Conservation (phyloP, 2,113 vertebrate species). For the Dromaius novaehollandiae region DNA sequence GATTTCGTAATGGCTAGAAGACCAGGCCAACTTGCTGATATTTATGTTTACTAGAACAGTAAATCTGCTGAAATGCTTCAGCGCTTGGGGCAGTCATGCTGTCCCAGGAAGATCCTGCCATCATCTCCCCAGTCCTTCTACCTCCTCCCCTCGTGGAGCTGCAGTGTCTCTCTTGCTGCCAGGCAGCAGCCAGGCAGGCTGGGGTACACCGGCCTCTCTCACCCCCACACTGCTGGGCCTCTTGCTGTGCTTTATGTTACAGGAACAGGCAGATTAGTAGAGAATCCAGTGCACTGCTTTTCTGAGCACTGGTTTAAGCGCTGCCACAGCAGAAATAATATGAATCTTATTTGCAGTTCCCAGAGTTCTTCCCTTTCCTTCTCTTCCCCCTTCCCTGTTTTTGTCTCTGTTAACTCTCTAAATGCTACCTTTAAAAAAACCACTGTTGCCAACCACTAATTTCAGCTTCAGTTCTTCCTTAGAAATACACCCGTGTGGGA, state of each 20-base stretch:
- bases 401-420: slow-evolving; percentile 46
- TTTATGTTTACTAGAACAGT: not conserved
- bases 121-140: not conserved
- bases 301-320: slow-evolving; percentile 12
- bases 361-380: slow-evolving; percentile 9
- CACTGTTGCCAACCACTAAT: slow-evolving; percentile 22
- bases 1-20: not conserved
- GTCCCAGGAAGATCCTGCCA: not conserved
- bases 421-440: slow-evolving; percentile 44
- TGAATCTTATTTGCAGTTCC: not conserved
- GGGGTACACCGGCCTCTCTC: not conserved
- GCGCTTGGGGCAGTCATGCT: not conserved
- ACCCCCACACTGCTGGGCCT: not conserved
- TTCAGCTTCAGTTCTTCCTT: slow-evolving; percentile 18
- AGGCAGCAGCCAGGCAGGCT: not conserved
- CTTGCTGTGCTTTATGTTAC: not conserved
- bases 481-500: not conserved
- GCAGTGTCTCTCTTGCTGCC: not conserved
- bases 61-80: not conserved
- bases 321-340: slow-evolving; percentile 15
- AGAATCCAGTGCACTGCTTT: slow-evolving; percentile 1
- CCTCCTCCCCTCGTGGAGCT: not conserved
- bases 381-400: not conserved
- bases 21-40: not conserved
- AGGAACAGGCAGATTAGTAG: not conserved